phyloP scores from a whole-genome alignment of 2,797 vertebrate genomes.

The Anisognathus igniventris region DNA sequence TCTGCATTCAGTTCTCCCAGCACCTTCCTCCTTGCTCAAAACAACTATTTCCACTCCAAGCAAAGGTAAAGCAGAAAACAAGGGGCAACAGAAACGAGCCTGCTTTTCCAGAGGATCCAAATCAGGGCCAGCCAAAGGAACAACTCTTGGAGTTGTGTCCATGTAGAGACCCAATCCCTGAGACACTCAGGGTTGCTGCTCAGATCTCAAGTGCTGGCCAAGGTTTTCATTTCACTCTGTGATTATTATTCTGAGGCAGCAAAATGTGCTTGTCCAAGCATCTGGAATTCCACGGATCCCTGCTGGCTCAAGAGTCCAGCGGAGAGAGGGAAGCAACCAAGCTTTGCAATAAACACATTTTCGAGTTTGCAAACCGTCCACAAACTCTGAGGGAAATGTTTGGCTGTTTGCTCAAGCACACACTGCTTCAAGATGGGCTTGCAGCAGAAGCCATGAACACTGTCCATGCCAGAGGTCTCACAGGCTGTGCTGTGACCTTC shows the following conservation, averaged over 20 bases:
- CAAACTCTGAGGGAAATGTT: background rate
- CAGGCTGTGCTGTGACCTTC: background rate
- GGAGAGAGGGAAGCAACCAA: background rate
- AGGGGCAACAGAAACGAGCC: background rate
- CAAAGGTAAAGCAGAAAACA: background rate
- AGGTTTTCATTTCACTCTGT: background rate
- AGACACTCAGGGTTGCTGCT: background rate
- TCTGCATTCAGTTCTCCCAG: background rate
- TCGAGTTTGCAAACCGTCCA: background rate
- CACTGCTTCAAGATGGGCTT: background rate
- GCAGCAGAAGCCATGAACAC: accelerated
- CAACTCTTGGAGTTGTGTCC: background rate
- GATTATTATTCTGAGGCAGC: background rate
- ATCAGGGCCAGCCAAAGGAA: background rate
- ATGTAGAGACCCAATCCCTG: background rate
- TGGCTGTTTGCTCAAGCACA: background rate
- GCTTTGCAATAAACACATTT: background rate
- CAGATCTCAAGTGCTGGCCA: background rate
- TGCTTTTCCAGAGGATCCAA: background rate
- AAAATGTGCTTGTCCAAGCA: background rate
- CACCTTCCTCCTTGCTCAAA: background rate
- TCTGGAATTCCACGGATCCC: background rate
- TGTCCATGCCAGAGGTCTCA: background rate
- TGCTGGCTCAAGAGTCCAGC: background rate
- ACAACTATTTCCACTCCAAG: background rate